A percentile compares a stretch with the other conserved stretches of the same genome.
These are phyloP conservation scores for Scarus forsteni DNA, from an alignment of 2,797 vertebrate genomes.

Conservation along the genomic window DNA sequence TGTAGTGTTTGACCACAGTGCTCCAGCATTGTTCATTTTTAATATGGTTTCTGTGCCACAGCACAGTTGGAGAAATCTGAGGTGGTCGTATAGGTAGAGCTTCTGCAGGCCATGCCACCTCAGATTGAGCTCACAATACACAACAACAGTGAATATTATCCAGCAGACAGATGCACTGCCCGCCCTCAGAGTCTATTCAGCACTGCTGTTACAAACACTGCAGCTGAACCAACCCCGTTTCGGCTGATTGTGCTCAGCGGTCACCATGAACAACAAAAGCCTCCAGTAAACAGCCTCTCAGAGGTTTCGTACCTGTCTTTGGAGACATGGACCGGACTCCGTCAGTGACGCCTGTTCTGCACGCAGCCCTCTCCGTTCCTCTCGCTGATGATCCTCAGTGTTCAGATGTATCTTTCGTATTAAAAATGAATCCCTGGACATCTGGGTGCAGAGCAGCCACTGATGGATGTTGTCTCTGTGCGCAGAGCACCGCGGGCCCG, in stretches of 20 bases:
- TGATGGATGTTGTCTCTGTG: slow-evolving; percentile 18
- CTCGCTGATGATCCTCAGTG: neutral
- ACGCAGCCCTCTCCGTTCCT: slow-evolving; percentile 9
- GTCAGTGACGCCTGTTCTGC: slow-evolving; percentile 10
- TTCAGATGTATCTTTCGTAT: neutral
- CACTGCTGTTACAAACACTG: neutral
- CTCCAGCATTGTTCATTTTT: neutral
- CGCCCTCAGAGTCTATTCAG: too few species aligned
- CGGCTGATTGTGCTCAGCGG: neutral
- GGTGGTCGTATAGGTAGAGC: neutral
- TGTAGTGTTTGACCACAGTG: too few species aligned
- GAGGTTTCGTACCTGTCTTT: slow-evolving; percentile 36
- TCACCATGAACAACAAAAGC: neutral
- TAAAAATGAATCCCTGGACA: neutral
- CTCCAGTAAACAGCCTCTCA: neutral
- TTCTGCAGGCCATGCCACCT: slow-evolving; percentile 26
- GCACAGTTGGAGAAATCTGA: neutral
- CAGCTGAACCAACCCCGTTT: neutral
- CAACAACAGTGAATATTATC: neutral
- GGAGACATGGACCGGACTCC: slow-evolving; percentile 21
- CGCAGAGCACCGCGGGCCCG: slow-evolving; percentile 27
- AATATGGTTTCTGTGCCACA: neutral
- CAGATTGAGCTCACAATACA: neutral
- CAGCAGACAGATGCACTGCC: neutral
- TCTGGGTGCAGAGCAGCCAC: neutral